phyloP scores from a whole-genome alignment of 2,888 invertebrate species.

The Drosophila picticornis region DNA sequence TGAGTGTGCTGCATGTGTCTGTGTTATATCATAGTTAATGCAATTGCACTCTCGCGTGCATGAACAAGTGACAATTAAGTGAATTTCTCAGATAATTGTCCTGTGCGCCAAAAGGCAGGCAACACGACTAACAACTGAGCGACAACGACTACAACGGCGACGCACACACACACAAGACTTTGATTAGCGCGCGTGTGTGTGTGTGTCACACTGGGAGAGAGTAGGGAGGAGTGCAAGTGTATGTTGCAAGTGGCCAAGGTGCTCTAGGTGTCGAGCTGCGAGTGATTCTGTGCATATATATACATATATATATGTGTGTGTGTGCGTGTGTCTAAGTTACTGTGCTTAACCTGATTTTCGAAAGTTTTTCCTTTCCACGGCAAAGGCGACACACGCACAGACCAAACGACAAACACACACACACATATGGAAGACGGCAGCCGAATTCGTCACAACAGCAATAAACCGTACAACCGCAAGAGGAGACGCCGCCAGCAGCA shows the following conservation, averaged over 20 bases:
- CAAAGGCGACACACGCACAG: slow-evolving; percentile 22
- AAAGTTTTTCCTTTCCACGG: slow-evolving; percentile 63
- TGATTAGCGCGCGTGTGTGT: slow-evolving; percentile 24
- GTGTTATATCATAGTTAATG: slow-evolving; percentile 63
- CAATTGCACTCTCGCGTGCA: slow-evolving; percentile 59
- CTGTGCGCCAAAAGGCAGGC: slow-evolving; percentile 53
- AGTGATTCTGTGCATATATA: slow-evolving; percentile 11
- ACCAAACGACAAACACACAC: slow-evolving; percentile 20
- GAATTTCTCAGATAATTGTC: slow-evolving; percentile 66
- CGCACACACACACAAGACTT: slow-evolving; percentile 29
- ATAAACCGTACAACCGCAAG: slow-evolving; percentile 46
- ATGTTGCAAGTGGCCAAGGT: slow-evolving; percentile 42
- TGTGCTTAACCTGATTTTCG: slow-evolving; percentile 73
- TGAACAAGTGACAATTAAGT: slow-evolving; percentile 66
- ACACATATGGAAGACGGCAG: slow-evolving; percentile 68
- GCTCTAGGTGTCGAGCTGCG: slow-evolving; percentile 42
- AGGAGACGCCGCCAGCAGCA: slow-evolving; percentile 40
- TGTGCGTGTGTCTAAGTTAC: slow-evolving; percentile 31
- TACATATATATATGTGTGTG: slow-evolving; percentile 2
- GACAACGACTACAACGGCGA: slow-evolving; percentile 9
- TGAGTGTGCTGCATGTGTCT: slow-evolving; percentile 19
- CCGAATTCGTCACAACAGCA: slow-evolving; percentile 41
- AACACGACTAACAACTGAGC: slow-evolving; percentile 27
- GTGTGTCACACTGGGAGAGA: slow-evolving; percentile 18
- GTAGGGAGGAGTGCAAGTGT: not conserved